phyloP scores from a whole-genome alignment of 2,888 invertebrate genomes.

The Drosophila quasianomalipes region DNA sequence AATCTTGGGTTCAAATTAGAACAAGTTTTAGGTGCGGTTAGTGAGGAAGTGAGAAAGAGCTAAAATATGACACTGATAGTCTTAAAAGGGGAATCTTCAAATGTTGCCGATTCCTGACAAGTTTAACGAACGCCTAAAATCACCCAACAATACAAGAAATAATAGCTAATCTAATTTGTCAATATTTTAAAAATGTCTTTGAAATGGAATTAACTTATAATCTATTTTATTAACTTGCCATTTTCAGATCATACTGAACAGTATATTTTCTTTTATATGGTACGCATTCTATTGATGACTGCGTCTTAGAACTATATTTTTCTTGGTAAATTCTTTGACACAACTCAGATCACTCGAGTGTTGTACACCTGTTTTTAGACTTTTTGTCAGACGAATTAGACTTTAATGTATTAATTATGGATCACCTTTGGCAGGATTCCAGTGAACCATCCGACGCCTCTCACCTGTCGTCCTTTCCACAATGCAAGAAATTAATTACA shows the following conservation, averaged over 20 bases:
- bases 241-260: neutral
- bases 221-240: neutral
- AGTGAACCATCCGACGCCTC: neutral
- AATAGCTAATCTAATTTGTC: neutral
- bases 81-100: neutral
- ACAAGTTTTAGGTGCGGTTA: neutral
- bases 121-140: neutral
- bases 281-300: neutral
- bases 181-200: neutral
- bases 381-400: neutral
- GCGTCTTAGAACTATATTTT: neutral
- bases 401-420: conserved; percentile 17
- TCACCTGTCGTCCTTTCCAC: neutral
- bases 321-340: neutral
- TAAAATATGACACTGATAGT: neutral
- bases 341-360: neutral
- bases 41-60: no score
- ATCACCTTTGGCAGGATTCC: conserved; percentile 5
- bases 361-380: neutral
- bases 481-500: conserved; percentile 67
- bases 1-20: neutral
- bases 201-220: neutral
- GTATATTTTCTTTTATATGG: neutral
- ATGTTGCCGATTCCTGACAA: neutral
- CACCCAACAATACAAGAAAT: neutral